phyloP scores from a whole-genome alignment of 1,140 invertebrate genomes.

The Pachypeltis micranthus region DNA sequence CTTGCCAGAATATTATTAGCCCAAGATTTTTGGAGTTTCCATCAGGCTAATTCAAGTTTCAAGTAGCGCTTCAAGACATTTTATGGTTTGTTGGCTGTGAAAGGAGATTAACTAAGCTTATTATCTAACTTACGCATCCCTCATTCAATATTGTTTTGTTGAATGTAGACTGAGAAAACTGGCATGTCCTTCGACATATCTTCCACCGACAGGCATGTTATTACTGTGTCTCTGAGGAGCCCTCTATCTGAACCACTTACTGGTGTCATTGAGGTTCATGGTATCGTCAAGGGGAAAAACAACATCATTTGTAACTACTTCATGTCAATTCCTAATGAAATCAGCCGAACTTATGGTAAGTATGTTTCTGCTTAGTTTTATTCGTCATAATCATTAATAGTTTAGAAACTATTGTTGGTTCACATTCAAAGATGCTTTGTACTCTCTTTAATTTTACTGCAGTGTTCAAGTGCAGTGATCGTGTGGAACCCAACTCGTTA shows the following conservation, averaged over 20 bases:
- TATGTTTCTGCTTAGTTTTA: not conserved
- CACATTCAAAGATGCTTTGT: too few species aligned
- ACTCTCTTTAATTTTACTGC: too few species aligned
- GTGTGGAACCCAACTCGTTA: too few species aligned
- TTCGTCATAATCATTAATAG: not conserved
- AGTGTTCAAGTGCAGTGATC: too few species aligned
- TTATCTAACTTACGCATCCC: too few species aligned
- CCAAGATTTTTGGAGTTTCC: too few species aligned
- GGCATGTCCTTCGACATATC: slow-evolving; percentile 28
- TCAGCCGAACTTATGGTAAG: slow-evolving; percentile 27
- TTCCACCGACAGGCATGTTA: slow-evolving; percentile 23
- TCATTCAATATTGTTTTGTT: not conserved
- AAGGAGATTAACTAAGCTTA: too few species aligned
- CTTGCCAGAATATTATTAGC: too few species aligned
- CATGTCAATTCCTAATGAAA: slow-evolving; percentile 25
- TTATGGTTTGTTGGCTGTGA: too few species aligned
- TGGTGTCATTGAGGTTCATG: slow-evolving; percentile 30
- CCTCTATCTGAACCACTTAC: slow-evolving; percentile 25
- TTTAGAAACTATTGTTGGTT: not conserved
- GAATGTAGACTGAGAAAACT: slow-evolving; percentile 26
- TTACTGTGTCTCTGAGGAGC: slow-evolving; percentile 25
- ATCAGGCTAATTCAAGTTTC: too few species aligned
- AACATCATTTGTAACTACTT: slow-evolving; percentile 27
- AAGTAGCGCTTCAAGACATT: too few species aligned
- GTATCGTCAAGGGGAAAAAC: slow-evolving; percentile 28